Evolutionary conservation across 2,113 vertebrate species (phyloP), one percentile per base, ranked within the genome.

Genomic region (Asarcornis scutulata): DNA sequence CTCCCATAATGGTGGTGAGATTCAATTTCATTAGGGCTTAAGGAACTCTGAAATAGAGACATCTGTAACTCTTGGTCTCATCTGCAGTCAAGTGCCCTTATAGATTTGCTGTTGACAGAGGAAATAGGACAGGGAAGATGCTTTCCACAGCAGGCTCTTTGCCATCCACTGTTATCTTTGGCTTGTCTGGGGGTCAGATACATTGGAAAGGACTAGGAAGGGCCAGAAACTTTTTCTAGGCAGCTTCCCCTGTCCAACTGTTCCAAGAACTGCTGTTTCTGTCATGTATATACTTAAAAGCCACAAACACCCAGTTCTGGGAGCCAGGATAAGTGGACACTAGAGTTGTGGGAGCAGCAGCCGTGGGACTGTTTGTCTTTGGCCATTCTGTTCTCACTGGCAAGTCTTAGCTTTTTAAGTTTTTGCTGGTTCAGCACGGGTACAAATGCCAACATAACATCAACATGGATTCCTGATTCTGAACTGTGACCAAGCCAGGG

Each of bases 401-500:
- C 58, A 23, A 44, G 14, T 82, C 53, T 89, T 64, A 27, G 9
- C 25, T 76, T 38, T 42, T 68, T 53, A 60, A 91, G 60, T 48
- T 78, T 68, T 74, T 87, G 46, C 6, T 89, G 53, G 27, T 75
- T 86, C 42, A 36, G 36, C 2, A 2, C 32, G 78, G 62, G 66
- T 86, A 66, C 38, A 83, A 16, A 53, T 44, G 55, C 56, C 7
- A 4, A 59, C 44, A 44, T 12, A 60, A 64, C 11, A 64, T 73
- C 34, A 89, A 27, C 31, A 84, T 27, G 32, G 71, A 89, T 95
- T 92, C 58, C 25, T 81, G 36, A n/a, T 92, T 66, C 82, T 92
- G 84, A 95, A 48, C 86, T 92, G 62, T 89, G 86, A 92, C 78
- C 77, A 22, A 84, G 22, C 42, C 58, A 86, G 53, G 53, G 31